A percentile compares a stretch with the other conserved stretches of the same genome.
Conservation (phyloP, 2,888 invertebrate species). For the Abrostola tripartita region DNA sequence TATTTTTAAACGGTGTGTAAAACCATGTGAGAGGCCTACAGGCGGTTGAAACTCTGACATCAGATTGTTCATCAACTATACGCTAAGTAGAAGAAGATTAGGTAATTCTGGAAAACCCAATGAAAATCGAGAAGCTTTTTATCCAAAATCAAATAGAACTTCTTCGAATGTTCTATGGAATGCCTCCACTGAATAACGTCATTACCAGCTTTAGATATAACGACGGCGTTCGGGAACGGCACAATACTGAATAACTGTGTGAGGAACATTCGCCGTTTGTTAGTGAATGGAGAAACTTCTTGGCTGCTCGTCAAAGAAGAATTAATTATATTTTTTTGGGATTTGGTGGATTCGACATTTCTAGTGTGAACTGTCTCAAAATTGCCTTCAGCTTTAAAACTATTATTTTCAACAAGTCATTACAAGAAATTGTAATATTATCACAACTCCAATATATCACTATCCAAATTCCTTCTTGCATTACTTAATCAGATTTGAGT, state of each 20-base stretch:
- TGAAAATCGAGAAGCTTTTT: not conserved
- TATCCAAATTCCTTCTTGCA: not conserved
- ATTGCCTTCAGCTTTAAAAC: no score
- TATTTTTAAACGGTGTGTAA: no score
- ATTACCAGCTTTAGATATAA: constrained; percentile 62
- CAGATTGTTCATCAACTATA: no score
- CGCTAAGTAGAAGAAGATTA: no score
- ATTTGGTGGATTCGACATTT: no score
- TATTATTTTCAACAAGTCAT: no score
- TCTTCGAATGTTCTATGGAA: constrained; percentile 12
- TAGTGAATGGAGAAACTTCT: constrained; percentile 46
- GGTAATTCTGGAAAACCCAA: no score
- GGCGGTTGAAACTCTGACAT: no score
- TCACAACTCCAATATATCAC: not conserved
- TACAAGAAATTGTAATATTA: no score
- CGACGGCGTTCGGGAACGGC: constrained; percentile 44
- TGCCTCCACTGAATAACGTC: constrained; percentile 56
- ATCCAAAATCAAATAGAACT: constrained; percentile 15
- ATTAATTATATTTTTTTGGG: constrained; percentile 5
- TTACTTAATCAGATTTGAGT: no score
- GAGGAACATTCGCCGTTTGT: constrained; percentile 51
- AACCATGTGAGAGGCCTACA: no score
- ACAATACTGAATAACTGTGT: constrained; percentile 53
- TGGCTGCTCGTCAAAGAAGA: constrained; percentile 34
- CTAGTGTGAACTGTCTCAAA: no score